Evolutionary conservation across 2,888 invertebrate species (phyloP), one percentile per base, ranked within the genome.

Genomic region (Rhodophaea formosa): DNA sequence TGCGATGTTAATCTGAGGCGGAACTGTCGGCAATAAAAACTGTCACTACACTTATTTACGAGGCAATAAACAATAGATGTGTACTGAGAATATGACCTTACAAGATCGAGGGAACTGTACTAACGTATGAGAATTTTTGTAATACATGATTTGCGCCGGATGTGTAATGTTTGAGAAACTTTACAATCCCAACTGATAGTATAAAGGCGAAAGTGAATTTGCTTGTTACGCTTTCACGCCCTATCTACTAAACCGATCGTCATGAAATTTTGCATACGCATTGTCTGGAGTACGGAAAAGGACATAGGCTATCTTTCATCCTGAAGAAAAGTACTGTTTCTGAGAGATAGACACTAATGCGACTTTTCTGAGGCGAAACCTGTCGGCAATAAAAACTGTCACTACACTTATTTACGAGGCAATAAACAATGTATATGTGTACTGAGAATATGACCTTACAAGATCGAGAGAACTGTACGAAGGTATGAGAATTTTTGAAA

Each of bases 1-100:
- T 75, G 65, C 71, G 80, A 86, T 84, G 83, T 82, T 87, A 86
- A 87, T 86, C 83, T 81, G 73, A 84, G 83, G 84, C 82, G 74
- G 67, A 77, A 80, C 79, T 77, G 74, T 69, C 67, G 68, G 83
- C 80, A 81, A 87, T 88, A 90, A 88, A 88, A 88, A 82, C 86
- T 85, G 86, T 84, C 86, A 79, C 80, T 82, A 79, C 68, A 79
- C 70, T 78, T 86, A 86, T 89, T 90, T 90, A 89, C 82, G 83
- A 80, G 67, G 79, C 78, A 70, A 87, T 87, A 88, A 88, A 89
- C 75, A 77, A 82, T 80, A 43, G 56, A 56, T 49, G 44, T 54
- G 53, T 54, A 44, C 12, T 16, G 53, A 16, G 30, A 29, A 43
- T 16, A 16, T 44, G 53, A 54, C 44, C 53, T 54, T 54, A 42